phyloP scores from a whole-genome alignment of 2,888 invertebrate species.

The Asteroscopus sphinx region DNA sequence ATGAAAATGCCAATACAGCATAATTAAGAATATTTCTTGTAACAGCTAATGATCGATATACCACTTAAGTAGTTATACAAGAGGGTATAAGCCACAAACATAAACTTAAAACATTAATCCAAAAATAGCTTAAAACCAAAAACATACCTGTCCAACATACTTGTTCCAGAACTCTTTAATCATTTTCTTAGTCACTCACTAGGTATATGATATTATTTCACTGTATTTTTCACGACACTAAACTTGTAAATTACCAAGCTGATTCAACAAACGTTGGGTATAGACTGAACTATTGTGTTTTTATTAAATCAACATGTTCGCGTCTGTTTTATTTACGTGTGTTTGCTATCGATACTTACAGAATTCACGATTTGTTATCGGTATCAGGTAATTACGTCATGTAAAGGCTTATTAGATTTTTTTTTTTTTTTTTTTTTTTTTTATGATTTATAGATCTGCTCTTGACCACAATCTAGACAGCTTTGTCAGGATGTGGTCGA shows the following conservation, averaged over 20 bases:
- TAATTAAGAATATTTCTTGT: too few species aligned
- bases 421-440: not conserved
- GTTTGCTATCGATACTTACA: constrained; percentile 28
- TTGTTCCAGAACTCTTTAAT: constrained; percentile 46
- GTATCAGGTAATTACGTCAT: constrained; percentile 21
- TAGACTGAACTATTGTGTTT: constrained; percentile 42
- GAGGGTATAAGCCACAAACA: too few species aligned
- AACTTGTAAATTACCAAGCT: too few species aligned
- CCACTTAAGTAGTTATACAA: too few species aligned
- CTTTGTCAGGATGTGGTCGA: too few species aligned
- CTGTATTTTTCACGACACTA: constrained; percentile 11
- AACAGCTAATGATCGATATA: too few species aligned
- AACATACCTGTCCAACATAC: constrained; percentile 41
- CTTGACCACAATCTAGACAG: too few species aligned
- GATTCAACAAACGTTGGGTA: constrained; percentile 22
- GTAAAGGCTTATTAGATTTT: not conserved
- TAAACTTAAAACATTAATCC: not conserved
- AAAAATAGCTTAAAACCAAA: not conserved
- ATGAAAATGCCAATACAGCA: too few species aligned
- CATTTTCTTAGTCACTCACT: constrained; percentile 40
- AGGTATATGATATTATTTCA: too few species aligned
- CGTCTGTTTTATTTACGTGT: constrained; percentile 35
- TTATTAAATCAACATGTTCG: constrained; percentile 36
- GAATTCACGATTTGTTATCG: constrained; percentile 16
- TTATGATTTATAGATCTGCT: too few species aligned